Evolutionary conservation across 1,140 invertebrate species (phyloP).

Genomic region (Acromyrmex charruanus): DNA sequence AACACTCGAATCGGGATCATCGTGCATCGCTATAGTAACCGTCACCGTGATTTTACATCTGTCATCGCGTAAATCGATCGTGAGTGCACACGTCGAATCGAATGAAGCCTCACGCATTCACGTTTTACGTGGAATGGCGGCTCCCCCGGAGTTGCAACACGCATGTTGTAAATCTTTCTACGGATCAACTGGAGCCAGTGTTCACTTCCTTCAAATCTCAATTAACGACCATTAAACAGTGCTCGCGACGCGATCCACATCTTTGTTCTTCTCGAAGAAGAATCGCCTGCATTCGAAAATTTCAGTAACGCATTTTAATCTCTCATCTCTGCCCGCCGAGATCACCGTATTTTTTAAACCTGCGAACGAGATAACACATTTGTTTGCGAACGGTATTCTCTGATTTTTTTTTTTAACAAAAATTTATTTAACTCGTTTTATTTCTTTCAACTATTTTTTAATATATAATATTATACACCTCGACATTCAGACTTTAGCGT

Average conservation of each 20-base stretch:
- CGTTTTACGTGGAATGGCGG: neutral
- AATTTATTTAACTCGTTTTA: too few species aligned
- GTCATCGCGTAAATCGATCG: constrained; percentile 5
- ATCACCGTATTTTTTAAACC: neutral
- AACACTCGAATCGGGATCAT: constrained; percentile 35
- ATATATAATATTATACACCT: too few species aligned
- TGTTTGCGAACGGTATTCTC: neutral
- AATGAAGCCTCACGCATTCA: neutral
- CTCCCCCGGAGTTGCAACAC: neutral
- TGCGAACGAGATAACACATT: neutral
- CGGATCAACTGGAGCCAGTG: neutral
- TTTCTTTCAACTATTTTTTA: too few species aligned
- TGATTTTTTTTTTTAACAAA: neutral
- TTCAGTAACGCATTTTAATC: constrained; percentile 3
- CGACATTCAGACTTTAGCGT: neutral
- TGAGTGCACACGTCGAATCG: neutral
- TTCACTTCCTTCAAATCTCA: neutral
- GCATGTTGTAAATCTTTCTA: neutral
- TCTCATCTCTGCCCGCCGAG: neutral
- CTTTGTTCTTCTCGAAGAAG: neutral
- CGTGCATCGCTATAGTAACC: constrained; percentile 30
- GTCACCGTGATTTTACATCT: constrained; percentile 22
- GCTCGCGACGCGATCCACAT: neutral
- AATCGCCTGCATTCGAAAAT: neutral
- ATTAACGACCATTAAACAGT: neutral